Percentiles rank a stretch among this genome's conserved stretches.
These are phyloP conservation scores for Cataglyphis rosenhaueri DNA, from an alignment of 2,888 invertebrate genomes.

Conservation along the genomic window DNA sequence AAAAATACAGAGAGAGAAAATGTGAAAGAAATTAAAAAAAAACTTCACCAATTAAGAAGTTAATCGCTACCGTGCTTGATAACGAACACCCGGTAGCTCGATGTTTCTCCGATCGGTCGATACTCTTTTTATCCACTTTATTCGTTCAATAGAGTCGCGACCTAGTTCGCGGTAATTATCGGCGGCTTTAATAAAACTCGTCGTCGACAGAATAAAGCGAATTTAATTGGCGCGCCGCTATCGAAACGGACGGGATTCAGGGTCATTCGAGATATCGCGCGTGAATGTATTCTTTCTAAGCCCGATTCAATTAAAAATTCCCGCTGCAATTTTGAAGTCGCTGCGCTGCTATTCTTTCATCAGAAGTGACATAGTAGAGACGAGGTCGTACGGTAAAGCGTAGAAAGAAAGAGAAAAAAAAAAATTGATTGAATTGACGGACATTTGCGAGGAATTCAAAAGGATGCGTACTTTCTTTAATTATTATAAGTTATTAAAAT, in stretches of 20 bases:
- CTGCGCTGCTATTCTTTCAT: slow-evolving; percentile 13
- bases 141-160: slow-evolving; percentile 74
- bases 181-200: slow-evolving; percentile 75
- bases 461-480: too few species aligned
- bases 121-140: slow-evolving; percentile 68
- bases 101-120: slow-evolving; percentile 69
- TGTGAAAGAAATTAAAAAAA: slow-evolving; percentile 65
- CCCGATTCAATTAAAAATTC: slow-evolving; percentile 44
- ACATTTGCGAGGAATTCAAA: background rate
- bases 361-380: background rate
- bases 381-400: background rate
- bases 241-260: slow-evolving; percentile 47
- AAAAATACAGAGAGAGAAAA: slow-evolving; percentile 17
- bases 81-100: slow-evolving; percentile 68
- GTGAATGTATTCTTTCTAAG: slow-evolving; percentile 30
- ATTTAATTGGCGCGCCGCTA: slow-evolving; percentile 65
- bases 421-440: background rate
- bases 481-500: background rate
- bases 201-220: slow-evolving; percentile 53
- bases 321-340: slow-evolving; percentile 16
- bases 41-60: slow-evolving; percentile 73
- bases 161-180: slow-evolving; percentile 79
- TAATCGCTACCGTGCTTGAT: slow-evolving; percentile 68
- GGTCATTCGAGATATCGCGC: slow-evolving; percentile 46
- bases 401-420: background rate